Base-by-base conservation (phyloP, 2,888 invertebrate species). In the Noctua fimbriata region DNA sequence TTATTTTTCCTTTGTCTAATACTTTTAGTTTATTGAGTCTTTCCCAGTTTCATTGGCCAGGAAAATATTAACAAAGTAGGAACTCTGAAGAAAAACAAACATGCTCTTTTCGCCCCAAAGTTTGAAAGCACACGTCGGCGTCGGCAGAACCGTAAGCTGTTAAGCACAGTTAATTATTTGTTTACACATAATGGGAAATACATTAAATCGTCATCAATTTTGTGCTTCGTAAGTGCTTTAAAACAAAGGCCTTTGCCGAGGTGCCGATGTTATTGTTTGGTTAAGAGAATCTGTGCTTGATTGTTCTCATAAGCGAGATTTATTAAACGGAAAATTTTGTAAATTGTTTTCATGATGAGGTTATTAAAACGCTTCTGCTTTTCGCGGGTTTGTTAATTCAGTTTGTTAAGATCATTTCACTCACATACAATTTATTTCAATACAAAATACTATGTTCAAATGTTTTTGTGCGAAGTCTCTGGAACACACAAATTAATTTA, bases 121-220 rank as follows among this genome's bases (percentile, higher is more conserved):
- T 3, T 28, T 41, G 32, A 41, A 65, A 36, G 24, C 7, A 1
- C 16, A 81, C 6, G 10, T 7, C 24, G 0, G 24, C 65, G 16
- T 2, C 24, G 1, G 24, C 47, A 55, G 36, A 72, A n/a, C 21
- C 36, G 2, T 32, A 14, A n/a, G n/a, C n/a, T n/a, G n/a, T n/a
- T n/a, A n/a, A 32, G 24, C 3, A 32, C 12, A 69, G n/a, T 12
- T 28, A 49, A 58, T 58, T 14, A 32, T n/a, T 36, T 83, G 47
- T 69, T 82, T 72, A 73, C 16, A 32, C 55, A 32, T 63, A 78
- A 55, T 73, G 28, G n/a, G 28, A 60, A 66, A 58, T 44, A 49
- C 9, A 60, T 73, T 66, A 66, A 85, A 60, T 66, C 44, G 14
- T 73, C 86, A 76, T 73, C 41, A 66, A 66, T 85, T 80, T 71